Conservation (phyloP, 2,888 invertebrate genomes). For the Himalopsyche japonica region DNA sequence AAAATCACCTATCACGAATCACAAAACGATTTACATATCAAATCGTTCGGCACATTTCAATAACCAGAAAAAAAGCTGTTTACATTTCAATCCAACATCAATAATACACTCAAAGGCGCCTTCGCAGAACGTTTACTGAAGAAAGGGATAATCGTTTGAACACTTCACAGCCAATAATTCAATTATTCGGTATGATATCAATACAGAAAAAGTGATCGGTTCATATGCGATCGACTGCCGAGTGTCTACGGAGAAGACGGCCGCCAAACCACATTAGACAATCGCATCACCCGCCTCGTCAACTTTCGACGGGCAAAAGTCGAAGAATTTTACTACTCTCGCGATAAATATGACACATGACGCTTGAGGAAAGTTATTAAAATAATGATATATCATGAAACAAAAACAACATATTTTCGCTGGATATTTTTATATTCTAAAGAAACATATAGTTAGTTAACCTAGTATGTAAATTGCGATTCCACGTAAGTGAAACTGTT, state of each 20-base stretch:
- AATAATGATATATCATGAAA: too few species aligned
- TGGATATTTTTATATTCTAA: too few species aligned
- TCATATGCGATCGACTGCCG: neutral
- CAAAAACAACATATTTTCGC: too few species aligned
- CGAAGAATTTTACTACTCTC: neutral
- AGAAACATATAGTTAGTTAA: too few species aligned
- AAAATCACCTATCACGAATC: neutral
- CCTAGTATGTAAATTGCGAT: too few species aligned
- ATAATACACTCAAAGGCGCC: neutral
- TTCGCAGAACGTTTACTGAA: neutral
- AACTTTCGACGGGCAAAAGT: neutral
- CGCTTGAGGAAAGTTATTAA: too few species aligned
- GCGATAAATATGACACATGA: neutral
- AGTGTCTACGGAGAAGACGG: neutral
- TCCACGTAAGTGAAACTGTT: too few species aligned
- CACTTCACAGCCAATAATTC: constrained; percentile 5
- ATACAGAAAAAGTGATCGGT: neutral
- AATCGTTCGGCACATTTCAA: neutral
- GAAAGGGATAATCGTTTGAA: constrained; percentile 4
- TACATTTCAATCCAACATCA: constrained; percentile 19
- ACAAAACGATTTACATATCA: neutral
- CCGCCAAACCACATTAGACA: neutral
- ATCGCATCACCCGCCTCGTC: neutral
- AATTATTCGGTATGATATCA: constrained; percentile 12
- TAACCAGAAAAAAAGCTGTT: neutral